These are phyloP conservation scores for Excalfactoria chinensis DNA, from an alignment of 2,113 vertebrate genomes.

Conservation along the genomic window DNA sequence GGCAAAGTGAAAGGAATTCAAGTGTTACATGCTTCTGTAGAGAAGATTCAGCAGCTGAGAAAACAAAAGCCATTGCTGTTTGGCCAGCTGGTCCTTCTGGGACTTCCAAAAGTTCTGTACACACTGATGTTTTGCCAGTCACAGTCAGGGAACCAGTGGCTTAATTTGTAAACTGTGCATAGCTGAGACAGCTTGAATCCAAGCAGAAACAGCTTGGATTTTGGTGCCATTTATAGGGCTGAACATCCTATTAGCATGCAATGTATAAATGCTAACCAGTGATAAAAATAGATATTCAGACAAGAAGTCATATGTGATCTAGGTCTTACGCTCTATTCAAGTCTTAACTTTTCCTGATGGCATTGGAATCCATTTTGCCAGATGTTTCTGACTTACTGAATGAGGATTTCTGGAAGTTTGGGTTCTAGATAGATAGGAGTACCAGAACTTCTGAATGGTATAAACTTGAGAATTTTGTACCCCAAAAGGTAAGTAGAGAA, in stretches of 20 bases:
- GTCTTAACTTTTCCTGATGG: not conserved
- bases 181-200: slow-evolving; percentile 1
- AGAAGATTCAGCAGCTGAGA: not conserved
- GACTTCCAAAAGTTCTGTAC: slow-evolving; percentile 7
- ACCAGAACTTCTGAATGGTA: not conserved
- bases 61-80: not conserved
- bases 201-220: not conserved
- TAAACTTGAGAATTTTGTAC: not conserved
- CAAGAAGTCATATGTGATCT: slow-evolving; percentile 10
- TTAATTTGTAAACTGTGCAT: slow-evolving; percentile 10
- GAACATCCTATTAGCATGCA: not conserved
- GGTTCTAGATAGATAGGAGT: not conserved
- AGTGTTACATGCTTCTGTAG: not conserved
- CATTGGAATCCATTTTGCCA: not conserved
- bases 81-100: slow-evolving; percentile 5
- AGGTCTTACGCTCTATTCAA: not conserved
- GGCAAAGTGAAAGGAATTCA: not conserved
- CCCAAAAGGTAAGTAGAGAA: slow-evolving; percentile 36
- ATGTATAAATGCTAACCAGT: not conserved
- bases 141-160: not conserved
- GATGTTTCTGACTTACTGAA: not conserved
- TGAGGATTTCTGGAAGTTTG: not conserved
- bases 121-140: not conserved
- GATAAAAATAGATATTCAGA: slow-evolving; percentile 35
- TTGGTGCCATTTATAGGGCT: not conserved